phyloP scores from a whole-genome alignment of 1,140 invertebrate species.

The Pararge aegeria region DNA sequence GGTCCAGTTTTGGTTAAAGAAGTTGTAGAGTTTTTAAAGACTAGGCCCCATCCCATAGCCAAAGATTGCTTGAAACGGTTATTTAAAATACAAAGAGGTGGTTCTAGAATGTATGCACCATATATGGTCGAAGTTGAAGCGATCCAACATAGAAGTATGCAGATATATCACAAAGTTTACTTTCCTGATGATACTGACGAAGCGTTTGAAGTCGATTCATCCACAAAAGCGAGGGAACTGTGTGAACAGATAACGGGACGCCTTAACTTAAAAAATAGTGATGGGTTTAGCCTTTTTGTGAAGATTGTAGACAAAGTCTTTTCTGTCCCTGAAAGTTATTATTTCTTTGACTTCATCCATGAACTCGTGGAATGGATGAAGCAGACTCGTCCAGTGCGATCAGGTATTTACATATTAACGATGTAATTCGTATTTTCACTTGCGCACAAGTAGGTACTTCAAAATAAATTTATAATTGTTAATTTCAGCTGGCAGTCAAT shows the following conservation, averaged over 20 bases:
- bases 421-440: no score
- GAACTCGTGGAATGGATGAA: constrained; percentile 93
- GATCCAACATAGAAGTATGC: constrained; percentile 95
- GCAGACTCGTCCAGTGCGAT: constrained; percentile 87
- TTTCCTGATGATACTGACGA: constrained; percentile 97
- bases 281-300: constrained; percentile 96
- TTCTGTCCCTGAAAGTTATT: constrained; percentile 94
- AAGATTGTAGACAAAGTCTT: constrained; percentile 96
- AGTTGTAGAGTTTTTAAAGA: constrained; percentile 87
- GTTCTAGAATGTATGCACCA: constrained; percentile 92
- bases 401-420: constrained; percentile 81
- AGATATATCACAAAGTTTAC: constrained; percentile 96
- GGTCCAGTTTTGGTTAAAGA: constrained; percentile 81
- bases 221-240: constrained; percentile 92
- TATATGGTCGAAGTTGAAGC: constrained; percentile 97
- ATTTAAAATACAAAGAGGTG: constrained; percentile 89
- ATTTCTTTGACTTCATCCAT: constrained; percentile 97
- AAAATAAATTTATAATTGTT: constrained; percentile 18
- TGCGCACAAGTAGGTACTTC: no score
- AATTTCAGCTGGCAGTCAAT: constrained; percentile 71
- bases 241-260: constrained; percentile 90
- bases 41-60: constrained; percentile 87
- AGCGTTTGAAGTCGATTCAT: constrained; percentile 88
- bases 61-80: constrained; percentile 91
- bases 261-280: constrained; percentile 86